Evolutionary conservation across 2,113 vertebrate species (phyloP).

Genomic region (Lota lota): DNA sequence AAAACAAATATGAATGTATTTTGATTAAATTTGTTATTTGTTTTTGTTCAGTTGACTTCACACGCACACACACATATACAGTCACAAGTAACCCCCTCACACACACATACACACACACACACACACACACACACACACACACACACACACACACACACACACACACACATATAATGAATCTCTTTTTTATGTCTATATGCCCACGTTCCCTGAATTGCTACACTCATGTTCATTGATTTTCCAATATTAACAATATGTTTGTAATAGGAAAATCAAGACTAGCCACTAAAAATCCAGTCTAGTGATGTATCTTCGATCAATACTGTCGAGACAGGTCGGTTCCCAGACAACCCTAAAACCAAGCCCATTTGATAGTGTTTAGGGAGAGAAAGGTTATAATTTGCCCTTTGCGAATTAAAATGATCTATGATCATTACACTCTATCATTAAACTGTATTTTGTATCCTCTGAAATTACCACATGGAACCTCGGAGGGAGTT

Average conservation of each 20-base stretch:
- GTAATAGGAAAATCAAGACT: constrained; percentile 39
- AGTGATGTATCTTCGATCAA: constrained; percentile 57
- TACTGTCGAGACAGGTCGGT: constrained; percentile 49
- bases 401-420: constrained; percentile 30
- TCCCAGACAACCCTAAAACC: constrained; percentile 42
- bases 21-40: too few relatives aligned
- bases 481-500: constrained; percentile 9
- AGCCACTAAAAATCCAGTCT: constrained; percentile 42
- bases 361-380: constrained; percentile 39
- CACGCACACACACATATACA: too few relatives aligned
- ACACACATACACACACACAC: too few relatives aligned
- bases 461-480: constrained; percentile 21
- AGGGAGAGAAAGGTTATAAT: constrained; percentile 41
- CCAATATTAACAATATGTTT: constrained; percentile 39
- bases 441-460: constrained; percentile 32
- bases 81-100: too few relatives aligned
- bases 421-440: constrained; percentile 43
- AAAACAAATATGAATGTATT: too few relatives aligned
- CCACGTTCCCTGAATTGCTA: constrained; percentile 28
- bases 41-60: too few relatives aligned
- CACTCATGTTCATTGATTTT: constrained; percentile 51
- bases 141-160: too few relatives aligned
- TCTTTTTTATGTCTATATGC: constrained; percentile 11
- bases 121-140: not conserved
- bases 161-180: not conserved